Evolutionary conservation across 2,113 vertebrate species (phyloP), one percentile per base, ranked within the genome.

Genomic region (Albula glossodonta): DNA sequence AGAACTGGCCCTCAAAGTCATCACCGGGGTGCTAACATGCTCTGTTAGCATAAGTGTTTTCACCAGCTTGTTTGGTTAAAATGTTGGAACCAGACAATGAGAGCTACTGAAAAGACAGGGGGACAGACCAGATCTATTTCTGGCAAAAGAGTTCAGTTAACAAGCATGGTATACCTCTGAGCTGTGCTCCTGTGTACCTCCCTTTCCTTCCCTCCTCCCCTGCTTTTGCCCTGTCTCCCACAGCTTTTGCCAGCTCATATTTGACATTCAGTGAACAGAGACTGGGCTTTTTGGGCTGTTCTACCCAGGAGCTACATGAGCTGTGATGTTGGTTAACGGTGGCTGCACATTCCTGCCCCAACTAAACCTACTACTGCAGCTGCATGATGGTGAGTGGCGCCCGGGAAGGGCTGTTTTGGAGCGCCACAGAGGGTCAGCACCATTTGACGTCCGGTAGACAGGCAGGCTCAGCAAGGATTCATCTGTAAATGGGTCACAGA

Each of bases 321-420:
- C 85, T 92, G 83, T 87, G 88, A 78, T 92, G 89, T 90, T 93
- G 84, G 89, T 91, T 90, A 91, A 92, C 85, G 87, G 88, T 92
- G 90, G 87, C 85, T 92, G 91, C 92, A 87, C 91, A 92, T 89
- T 83, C 25, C 10, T 15, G 85, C 85, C 86, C 91, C 88, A 19
- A 85, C 60, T 91, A 88, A 87, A 22, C 86, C 82, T 88, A 86
- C 91, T 88, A 92, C 82, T 88, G 85, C 41, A 56, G 53, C 53
- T 56, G 53, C 53, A 56, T 56, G 7, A 12, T 9, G 53, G 53
- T 12, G 7, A 56, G 53, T 81, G 88, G 88, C 81, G 77, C 86
- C 81, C 88, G 51, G 53, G 9, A 7, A 31, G 6, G 3, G 25
- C 53, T 25, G 53, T n/a, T 57, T 5, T 9, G 17, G 52, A 57